These are phyloP conservation scores for Hepsetus odoe DNA, from an alignment of 2,113 vertebrate species.

Conservation along the genomic window DNA sequence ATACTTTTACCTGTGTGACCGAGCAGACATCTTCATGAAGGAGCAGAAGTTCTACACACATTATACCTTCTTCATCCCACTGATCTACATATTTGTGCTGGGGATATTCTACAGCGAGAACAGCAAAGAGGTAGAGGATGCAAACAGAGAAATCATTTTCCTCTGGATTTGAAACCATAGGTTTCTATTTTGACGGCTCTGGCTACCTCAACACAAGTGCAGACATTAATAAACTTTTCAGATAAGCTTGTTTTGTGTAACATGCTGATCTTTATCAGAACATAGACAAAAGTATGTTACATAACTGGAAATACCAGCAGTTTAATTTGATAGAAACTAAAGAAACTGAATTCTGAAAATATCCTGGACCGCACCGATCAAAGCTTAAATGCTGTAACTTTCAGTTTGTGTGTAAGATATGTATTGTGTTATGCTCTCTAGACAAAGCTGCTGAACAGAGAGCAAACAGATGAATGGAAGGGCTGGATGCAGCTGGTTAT, in stretches of 20 bases:
- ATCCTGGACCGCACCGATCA: too few species aligned
- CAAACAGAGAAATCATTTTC: not conserved
- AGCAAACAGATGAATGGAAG: slow-evolving; percentile 99
- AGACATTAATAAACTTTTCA: too few species aligned
- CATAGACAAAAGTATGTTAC: too few species aligned
- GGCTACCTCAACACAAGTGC: not conserved
- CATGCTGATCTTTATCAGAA: too few species aligned
- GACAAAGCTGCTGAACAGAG: slow-evolving; percentile 94
- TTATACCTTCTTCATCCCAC: slow-evolving; percentile 95
- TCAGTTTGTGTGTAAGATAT: not conserved
- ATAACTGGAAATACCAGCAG: too few species aligned
- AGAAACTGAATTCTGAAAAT: too few species aligned
- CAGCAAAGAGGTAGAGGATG: slow-evolving; percentile 87
- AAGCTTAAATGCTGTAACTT: not conserved
- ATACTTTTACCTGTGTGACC: slow-evolving; percentile 97
- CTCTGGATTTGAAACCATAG: too few species aligned
- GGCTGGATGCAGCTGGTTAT: slow-evolving; percentile 99
- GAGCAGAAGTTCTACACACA: slow-evolving; percentile 98
- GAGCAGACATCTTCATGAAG: slow-evolving; percentile 96
- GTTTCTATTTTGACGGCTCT: not conserved
- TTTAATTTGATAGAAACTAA: too few species aligned
- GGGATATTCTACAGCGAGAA: slow-evolving; percentile 95
- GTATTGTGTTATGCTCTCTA: slow-evolving; percentile 58
- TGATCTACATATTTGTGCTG: slow-evolving; percentile 91
- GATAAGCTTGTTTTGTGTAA: too few species aligned